Conservation (phyloP, 2,797 vertebrate species). For the Xiphorhynchus erythropygius region DNA sequence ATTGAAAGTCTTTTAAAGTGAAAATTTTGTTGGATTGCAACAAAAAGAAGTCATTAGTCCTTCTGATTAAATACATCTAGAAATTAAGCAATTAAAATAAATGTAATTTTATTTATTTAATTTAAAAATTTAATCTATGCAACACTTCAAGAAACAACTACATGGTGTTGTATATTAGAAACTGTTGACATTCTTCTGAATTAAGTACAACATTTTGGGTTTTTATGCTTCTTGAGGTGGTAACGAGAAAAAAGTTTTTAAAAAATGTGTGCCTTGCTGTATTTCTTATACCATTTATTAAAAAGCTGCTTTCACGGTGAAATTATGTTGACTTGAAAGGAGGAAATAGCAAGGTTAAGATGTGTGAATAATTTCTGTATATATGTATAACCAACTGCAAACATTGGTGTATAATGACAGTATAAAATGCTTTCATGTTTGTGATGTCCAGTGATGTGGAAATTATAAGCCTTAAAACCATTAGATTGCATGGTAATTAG, state of each 20-base stretch:
- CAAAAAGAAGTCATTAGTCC: conserved; percentile 60
- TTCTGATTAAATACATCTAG: conserved; percentile 44
- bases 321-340: conserved; percentile 76
- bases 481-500: conserved; percentile 94
- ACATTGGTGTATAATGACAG: conserved; percentile 86
- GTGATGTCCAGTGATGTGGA: conserved; percentile 91
- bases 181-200: conserved; percentile 78
- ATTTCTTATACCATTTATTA: conserved; percentile 89
- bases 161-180: conserved; percentile 84
- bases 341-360: conserved; percentile 82
- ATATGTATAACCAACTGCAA: conserved; percentile 88
- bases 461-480: conserved; percentile 89
- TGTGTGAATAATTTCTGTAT: conserved; percentile 88
- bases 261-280: conserved; percentile 96
- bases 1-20: conserved; percentile 66
- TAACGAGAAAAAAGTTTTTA: conserved; percentile 76
- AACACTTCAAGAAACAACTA: conserved; percentile 85
- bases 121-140: conserved; percentile 87
- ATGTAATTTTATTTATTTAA: conserved; percentile 70
- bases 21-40: conserved; percentile 68
- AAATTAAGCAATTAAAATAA: conserved; percentile 67
- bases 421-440: conserved; percentile 89
- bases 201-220: conserved; percentile 76
- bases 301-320: conserved; percentile 84
- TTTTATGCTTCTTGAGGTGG: conserved; percentile 82